phyloP scores from a whole-genome alignment of 2,888 invertebrate genomes.

The Amphipoea lucens region DNA sequence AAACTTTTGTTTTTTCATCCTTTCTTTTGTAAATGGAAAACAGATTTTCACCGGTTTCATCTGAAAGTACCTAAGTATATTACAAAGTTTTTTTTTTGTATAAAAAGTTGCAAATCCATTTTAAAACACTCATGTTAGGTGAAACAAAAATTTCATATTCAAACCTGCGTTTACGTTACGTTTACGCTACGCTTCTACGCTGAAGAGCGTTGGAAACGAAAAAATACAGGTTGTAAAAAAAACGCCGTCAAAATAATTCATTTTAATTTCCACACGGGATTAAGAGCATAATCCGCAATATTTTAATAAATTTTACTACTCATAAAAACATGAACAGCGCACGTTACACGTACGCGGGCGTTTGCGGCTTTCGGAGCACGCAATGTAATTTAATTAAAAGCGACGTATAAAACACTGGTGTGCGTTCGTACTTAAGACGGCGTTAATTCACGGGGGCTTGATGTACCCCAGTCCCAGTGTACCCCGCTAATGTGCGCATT shows the following conservation, averaged over 20 bases:
- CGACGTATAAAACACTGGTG: slow-evolving; percentile 81
- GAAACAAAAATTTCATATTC: slow-evolving; percentile 12
- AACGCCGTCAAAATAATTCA: slow-evolving; percentile 63
- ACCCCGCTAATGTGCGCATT: slow-evolving; percentile 79
- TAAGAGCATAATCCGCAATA: slow-evolving; percentile 68
- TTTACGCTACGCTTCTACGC: slow-evolving; percentile 1
- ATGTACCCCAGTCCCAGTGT: slow-evolving; percentile 77
- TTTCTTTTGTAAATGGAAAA: slow-evolving; percentile 3
- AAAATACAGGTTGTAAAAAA: slow-evolving; percentile 48
- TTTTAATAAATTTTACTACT: slow-evolving; percentile 68
- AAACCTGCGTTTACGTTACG: neutral
- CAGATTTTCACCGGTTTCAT: neutral
- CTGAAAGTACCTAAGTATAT: slow-evolving; percentile 1
- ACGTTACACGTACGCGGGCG: slow-evolving; percentile 65
- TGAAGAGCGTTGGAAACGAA: slow-evolving; percentile 33
- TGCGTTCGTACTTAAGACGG: slow-evolving; percentile 79
- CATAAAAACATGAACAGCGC: slow-evolving; percentile 68
- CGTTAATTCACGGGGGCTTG: slow-evolving; percentile 79
- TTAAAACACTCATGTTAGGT: neutral
- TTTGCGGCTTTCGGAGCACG: slow-evolving; percentile 81
- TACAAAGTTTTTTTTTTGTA: neutral
- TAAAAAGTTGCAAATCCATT: neutral
- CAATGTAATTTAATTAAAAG: slow-evolving; percentile 87
- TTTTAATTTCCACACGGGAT: slow-evolving; percentile 68
- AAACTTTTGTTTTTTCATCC: neutral